These are phyloP conservation scores for Pocillopora verrucosa DNA, from an alignment of 64 coral and sea anemone species.

Conservation along the genomic window DNA sequence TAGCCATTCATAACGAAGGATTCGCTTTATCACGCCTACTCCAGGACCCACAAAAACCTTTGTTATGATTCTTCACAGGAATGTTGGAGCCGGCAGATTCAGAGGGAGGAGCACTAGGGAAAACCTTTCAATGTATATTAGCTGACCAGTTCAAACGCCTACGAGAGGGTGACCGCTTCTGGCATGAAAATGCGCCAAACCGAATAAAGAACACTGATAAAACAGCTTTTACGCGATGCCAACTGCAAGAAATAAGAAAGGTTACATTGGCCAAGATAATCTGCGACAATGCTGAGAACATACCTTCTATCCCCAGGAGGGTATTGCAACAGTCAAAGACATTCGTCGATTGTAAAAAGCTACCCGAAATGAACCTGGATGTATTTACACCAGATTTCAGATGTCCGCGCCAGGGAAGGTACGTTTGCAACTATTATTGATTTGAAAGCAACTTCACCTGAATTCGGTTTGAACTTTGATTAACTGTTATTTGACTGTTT, in stretches of 20 bases:
- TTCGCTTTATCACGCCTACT: too few relatives aligned
- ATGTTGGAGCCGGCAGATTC: too few relatives aligned
- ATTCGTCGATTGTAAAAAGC: not conserved
- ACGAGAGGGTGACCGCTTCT: not conserved
- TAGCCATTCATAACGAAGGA: too few relatives aligned
- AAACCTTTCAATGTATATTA: constrained; percentile 25
- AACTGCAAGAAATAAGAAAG: constrained; percentile 56
- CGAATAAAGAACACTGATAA: not conserved
- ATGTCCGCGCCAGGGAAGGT: too few relatives aligned
- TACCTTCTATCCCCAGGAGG: constrained; percentile 1
- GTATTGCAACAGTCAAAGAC: not conserved
- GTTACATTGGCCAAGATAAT: constrained; percentile 52
- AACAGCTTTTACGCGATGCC: constrained; percentile 34
- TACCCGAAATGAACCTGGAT: not conserved
- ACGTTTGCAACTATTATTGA: too few relatives aligned
- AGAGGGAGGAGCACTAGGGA: constrained; percentile 12
- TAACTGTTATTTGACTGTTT: too few relatives aligned
- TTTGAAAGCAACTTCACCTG: too few relatives aligned
- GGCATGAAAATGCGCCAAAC: constrained; percentile 1
- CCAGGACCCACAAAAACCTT: too few relatives aligned
- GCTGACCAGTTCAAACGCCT: constrained; percentile 23
- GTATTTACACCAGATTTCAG: too few relatives aligned
- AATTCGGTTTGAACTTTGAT: too few relatives aligned
- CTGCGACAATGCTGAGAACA: constrained; percentile 78
- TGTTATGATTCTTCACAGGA: too few relatives aligned